These are phyloP conservation scores for Eupithecia exiguata DNA, from an alignment of 2,888 invertebrate species.

Conservation along the genomic window DNA sequence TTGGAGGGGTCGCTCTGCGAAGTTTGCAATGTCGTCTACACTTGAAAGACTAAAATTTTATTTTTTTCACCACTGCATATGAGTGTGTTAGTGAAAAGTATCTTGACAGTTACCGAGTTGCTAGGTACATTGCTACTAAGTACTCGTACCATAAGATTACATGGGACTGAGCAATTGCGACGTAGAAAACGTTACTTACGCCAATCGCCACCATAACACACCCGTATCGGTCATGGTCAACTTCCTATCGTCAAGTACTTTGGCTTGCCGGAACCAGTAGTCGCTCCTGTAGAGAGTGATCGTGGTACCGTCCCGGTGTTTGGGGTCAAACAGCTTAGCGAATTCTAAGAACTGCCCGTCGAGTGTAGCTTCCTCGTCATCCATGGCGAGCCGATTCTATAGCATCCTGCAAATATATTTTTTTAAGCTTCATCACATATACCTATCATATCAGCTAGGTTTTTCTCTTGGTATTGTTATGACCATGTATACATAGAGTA, in stretches of 20 bases:
- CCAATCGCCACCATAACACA: conserved; percentile 52
- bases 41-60: not conserved
- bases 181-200: conserved; percentile 40
- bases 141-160: no score
- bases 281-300: conserved; percentile 57
- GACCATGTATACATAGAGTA: no score
- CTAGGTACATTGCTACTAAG: not conserved
- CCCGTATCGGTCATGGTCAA: conserved; percentile 63
- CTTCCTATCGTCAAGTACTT: conserved; percentile 55
- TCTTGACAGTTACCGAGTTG: not conserved
- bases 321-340: conserved; percentile 47
- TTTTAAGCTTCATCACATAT: not conserved
- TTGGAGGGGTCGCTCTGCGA: not conserved
- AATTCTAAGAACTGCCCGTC: conserved; percentile 58
- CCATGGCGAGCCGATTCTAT: conserved; percentile 41
- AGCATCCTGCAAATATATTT: not conserved
- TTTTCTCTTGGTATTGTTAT: not conserved
- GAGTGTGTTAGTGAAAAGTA: not conserved
- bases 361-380: conserved; percentile 56
- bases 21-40: not conserved
- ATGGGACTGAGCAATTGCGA: not conserved
- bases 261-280: conserved; percentile 60
- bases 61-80: not conserved
- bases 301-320: conserved; percentile 48
- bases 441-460: not conserved